These are phyloP conservation scores for Drosophila recens DNA, from an alignment of 2,888 invertebrate genomes.

Conservation along the genomic window DNA sequence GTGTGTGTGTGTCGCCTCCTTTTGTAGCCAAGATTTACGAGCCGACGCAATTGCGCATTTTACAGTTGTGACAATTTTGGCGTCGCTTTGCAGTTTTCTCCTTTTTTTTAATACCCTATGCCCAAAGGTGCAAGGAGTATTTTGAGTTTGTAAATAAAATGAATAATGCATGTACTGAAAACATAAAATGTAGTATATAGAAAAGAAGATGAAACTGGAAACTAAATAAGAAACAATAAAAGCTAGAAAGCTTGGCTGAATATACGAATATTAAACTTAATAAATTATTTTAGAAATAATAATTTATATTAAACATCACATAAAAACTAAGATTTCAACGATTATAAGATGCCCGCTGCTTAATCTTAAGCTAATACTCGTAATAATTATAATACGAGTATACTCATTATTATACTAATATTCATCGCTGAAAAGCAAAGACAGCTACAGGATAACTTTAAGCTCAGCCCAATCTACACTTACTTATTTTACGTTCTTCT, in stretches of 20 bases:
- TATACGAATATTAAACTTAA: too few species aligned
- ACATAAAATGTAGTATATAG: background rate
- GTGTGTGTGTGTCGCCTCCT: conserved; percentile 33
- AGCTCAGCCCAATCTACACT: background rate
- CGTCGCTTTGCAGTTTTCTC: conserved; percentile 70
- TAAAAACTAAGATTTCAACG: too few species aligned
- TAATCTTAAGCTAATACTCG: too few species aligned
- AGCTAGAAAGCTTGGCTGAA: too few species aligned
- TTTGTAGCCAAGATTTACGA: conserved; percentile 73
- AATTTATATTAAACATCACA: too few species aligned
- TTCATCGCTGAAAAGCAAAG: too few species aligned
- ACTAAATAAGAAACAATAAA: too few species aligned
- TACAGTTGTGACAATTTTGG: conserved; percentile 80
- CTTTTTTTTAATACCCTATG: conserved; percentile 8
- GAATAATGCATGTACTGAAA: background rate
- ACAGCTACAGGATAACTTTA: background rate
- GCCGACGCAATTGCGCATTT: conserved; percentile 80
- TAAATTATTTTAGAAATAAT: too few species aligned
- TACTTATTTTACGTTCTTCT: conserved; percentile 28
- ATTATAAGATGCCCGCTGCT: too few species aligned
- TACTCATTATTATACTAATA: too few species aligned
- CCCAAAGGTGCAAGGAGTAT: background rate
- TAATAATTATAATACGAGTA: too few species aligned
- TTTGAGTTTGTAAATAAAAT: background rate
- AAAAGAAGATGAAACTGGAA: background rate